phyloP scores from a whole-genome alignment of 2,113 vertebrate genomes.

The Bubo bubo region DNA sequence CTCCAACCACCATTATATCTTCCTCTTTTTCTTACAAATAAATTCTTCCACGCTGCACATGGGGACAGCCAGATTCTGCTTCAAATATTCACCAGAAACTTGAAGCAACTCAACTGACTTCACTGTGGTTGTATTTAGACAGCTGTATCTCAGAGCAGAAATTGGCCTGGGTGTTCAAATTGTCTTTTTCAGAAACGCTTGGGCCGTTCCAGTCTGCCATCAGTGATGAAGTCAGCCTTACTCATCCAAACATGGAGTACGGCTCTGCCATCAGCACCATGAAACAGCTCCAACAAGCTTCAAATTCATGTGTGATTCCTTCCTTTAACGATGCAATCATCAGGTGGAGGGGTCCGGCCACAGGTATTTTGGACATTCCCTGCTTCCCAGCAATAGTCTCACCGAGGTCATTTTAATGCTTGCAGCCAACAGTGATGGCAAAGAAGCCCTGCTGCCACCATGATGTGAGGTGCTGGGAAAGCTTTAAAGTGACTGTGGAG shows the following conservation, averaged over 20 bases:
- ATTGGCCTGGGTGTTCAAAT: neutral
- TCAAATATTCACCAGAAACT: neutral
- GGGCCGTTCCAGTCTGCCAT: neutral
- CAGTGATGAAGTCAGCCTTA: neutral
- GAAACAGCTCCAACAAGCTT: neutral
- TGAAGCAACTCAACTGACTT: neutral
- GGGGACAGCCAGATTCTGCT: neutral
- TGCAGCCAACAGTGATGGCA: accelerated
- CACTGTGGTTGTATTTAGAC: neutral
- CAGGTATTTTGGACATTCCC: neutral
- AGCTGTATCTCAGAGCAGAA: neutral
- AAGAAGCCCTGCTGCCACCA: neutral
- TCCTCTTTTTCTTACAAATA: conserved; percentile 24
- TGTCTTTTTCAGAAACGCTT: neutral
- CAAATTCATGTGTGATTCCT: accelerated
- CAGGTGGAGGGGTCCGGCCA: neutral
- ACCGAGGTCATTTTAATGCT: neutral
- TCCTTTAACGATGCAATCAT: neutral
- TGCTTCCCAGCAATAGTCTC: neutral
- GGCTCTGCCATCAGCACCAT: neutral
- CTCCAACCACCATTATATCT: conserved; percentile 45
- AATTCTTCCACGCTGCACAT: conserved; percentile 11
- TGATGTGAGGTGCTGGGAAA: neutral
- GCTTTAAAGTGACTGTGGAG: neutral
- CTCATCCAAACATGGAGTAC: accelerated